Evolutionary conservation across 2,888 invertebrate genomes (phyloP).

Genomic region (Magallana nippona): DNA sequence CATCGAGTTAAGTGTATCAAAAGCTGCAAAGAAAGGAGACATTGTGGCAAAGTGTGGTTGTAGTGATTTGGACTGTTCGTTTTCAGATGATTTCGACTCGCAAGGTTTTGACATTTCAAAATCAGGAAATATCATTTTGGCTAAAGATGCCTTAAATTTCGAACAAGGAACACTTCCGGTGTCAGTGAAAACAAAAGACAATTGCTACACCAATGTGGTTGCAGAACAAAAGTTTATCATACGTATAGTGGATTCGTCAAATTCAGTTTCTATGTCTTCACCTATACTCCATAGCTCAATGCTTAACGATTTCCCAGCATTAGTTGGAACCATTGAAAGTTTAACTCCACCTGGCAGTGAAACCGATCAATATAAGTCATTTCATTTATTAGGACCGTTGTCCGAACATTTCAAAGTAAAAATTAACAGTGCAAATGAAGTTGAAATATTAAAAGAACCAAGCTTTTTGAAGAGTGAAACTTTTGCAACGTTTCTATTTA

Average conservation of each 20-base stretch:
- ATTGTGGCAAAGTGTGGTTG: conserved; percentile 1
- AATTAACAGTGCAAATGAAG: not conserved
- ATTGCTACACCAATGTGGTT: not conserved
- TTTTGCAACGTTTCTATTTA: not conserved
- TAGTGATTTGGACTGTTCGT: not conserved
- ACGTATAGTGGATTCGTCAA: not conserved
- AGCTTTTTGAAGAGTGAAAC: not conserved
- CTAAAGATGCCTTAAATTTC: not conserved
- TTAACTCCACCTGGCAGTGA: not conserved
- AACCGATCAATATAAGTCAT: not conserved
- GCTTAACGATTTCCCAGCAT: not conserved
- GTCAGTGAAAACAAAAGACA: not conserved
- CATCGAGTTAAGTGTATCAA: not conserved
- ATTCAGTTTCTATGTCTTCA: not conserved
- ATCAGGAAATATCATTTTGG: conserved; percentile 14
- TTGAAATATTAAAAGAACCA: not conserved
- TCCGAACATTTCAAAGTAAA: conserved; percentile 22
- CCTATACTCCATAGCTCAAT: conserved; percentile 13
- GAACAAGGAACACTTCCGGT: not conserved
- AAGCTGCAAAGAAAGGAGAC: not conserved
- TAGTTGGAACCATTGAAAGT: not conserved
- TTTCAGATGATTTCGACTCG: not conserved
- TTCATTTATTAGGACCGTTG: not conserved
- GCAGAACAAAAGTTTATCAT: not conserved
- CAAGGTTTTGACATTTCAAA: not conserved